Percentiles rank a stretch among this genome's conserved stretches.
These are phyloP conservation scores for Acheta domesticus DNA, from an alignment of 2,888 invertebrate species.

Conservation along the genomic window DNA sequence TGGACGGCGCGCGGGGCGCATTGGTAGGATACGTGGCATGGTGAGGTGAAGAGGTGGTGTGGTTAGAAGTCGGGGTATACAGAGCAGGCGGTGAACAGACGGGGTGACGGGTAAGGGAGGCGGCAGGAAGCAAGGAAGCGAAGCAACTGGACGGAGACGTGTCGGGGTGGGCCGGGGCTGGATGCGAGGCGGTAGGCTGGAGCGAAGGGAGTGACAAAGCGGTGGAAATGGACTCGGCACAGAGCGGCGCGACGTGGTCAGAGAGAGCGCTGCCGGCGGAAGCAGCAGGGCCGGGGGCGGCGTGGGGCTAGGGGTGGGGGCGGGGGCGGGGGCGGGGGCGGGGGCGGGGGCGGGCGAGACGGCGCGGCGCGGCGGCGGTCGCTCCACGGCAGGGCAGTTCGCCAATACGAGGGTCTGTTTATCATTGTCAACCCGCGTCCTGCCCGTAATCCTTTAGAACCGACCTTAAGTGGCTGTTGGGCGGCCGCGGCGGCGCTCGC, in stretches of 20 bases:
- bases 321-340: no score
- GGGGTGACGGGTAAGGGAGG: no score
- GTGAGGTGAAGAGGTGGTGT: no score
- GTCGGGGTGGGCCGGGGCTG: not conserved
- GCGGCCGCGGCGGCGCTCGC: not conserved
- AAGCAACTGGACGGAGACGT: not conserved
- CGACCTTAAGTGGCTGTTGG: conserved; percentile 2
- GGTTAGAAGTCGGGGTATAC: no score
- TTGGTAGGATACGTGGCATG: no score
- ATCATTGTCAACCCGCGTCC: conserved; percentile 18
- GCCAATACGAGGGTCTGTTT: conserved; percentile 5
- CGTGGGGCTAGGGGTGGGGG: not conserved
- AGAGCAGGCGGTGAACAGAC: no score
- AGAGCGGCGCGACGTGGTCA: not conserved
- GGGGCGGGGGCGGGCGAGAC: not conserved
- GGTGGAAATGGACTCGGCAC: not conserved
- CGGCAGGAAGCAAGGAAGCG: no score
- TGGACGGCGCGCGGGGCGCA: no score
- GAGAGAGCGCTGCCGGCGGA: not conserved
- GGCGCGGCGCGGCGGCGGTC: not conserved
- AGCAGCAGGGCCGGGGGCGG: not conserved
- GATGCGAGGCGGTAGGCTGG: not conserved
- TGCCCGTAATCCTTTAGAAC: conserved; percentile 10
- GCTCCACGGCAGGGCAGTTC: not conserved
- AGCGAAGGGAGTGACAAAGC: not conserved